Evolutionary conservation across 2,113 vertebrate genomes (phyloP).

Genomic region (Trematocara nigrifrons): DNA sequence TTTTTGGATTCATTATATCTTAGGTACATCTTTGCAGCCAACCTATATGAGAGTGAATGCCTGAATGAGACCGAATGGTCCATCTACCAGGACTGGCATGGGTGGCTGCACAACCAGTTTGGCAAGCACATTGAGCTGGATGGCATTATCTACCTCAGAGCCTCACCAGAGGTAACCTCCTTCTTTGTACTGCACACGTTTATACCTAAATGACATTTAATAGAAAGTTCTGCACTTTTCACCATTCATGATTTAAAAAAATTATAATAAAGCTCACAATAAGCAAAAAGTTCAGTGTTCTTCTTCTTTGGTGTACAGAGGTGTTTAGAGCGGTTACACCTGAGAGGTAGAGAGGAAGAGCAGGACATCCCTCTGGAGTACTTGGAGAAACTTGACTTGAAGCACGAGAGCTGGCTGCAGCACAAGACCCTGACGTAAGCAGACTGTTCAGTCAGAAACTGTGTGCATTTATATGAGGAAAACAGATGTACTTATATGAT

Average conservation of each 20-base stretch:
- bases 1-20: background rate
- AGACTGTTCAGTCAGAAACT: background rate
- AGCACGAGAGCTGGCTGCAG: slow-evolving; percentile 93
- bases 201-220: background rate
- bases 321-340: slow-evolving; percentile 83
- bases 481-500: background rate
- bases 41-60: slow-evolving; percentile 88
- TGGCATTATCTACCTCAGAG: slow-evolving; percentile 92
- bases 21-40: slow-evolving; percentile 93
- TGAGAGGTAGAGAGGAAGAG: slow-evolving; percentile 87
- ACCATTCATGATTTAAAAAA: background rate
- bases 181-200: background rate
- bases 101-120: slow-evolving; percentile 88
- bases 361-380: slow-evolving; percentile 91
- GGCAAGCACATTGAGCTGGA: slow-evolving; percentile 82
- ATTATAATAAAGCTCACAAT: background rate
- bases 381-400: slow-evolving; percentile 90
- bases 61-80: slow-evolving; percentile 93
- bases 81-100: slow-evolving; percentile 93
- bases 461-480: background rate
- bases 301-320: slow-evolving; percentile 63
- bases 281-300: background rate
- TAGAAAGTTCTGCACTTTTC: background rate
- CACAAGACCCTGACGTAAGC: slow-evolving; percentile 83
- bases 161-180: slow-evolving; percentile 80